These are phyloP conservation scores for Dendropsophus ebraccatus DNA, from an alignment of 2,113 vertebrate species.

Conservation along the genomic window DNA sequence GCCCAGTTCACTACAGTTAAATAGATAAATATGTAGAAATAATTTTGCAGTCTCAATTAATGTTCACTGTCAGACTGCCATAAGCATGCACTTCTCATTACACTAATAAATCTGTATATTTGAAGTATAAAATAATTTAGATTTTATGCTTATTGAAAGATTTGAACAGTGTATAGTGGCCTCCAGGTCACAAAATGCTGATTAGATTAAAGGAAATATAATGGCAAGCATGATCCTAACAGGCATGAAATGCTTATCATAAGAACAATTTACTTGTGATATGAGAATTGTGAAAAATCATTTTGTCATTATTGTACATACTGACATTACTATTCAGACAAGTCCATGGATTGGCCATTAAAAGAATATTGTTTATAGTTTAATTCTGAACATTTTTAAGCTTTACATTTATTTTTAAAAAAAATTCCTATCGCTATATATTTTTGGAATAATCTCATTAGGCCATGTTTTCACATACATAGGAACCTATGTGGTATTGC, in stretches of 20 bases:
- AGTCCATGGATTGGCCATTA: too few species aligned
- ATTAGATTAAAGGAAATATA: constrained; percentile 14
- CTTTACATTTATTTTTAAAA: too few species aligned
- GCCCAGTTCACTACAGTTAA: not conserved
- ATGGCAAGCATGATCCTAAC: not conserved
- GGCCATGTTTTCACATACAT: too few species aligned
- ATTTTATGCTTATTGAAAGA: constrained; percentile 27
- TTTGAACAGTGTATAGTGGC: not conserved
- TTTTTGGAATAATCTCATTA: too few species aligned
- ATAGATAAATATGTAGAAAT: constrained; percentile 7
- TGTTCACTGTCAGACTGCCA: constrained; percentile 9
- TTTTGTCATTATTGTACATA: too few species aligned
- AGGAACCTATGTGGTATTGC: too few species aligned
- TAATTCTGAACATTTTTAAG: too few species aligned
- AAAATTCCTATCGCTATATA: too few species aligned
- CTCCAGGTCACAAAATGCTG: not conserved
- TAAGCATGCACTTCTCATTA: constrained; percentile 38
- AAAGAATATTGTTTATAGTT: too few species aligned
- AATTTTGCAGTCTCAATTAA: constrained; percentile 17
- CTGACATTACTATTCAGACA: too few species aligned
- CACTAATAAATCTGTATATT: constrained; percentile 15
- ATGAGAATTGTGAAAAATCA: too few species aligned
- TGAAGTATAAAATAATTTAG: constrained; percentile 17
- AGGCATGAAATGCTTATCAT: not conserved
- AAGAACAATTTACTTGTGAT: not conserved